phyloP scores from a whole-genome alignment of 2,888 invertebrate genomes.

The Agyllia agylla region DNA sequence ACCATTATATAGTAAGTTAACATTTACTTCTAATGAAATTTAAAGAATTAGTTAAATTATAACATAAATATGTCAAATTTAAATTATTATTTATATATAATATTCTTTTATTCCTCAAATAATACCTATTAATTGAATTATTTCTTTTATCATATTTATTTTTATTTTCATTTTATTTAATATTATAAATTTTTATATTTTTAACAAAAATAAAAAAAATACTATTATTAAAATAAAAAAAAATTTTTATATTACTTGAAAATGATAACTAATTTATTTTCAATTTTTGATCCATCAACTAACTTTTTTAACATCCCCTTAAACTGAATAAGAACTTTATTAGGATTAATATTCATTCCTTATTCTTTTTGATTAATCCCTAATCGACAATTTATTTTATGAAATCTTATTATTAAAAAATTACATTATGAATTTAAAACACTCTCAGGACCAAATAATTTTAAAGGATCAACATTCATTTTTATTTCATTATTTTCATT shows the following conservation, averaged over 20 bases:
- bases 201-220: slow-evolving; percentile 76
- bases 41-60: slow-evolving; percentile 91
- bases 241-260: no score
- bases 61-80: slow-evolving; percentile 89
- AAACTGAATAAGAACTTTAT: slow-evolving; percentile 92
- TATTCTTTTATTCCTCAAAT: background rate
- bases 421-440: slow-evolving; percentile 91
- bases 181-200: slow-evolving; percentile 89
- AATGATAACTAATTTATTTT: no score
- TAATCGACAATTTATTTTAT: slow-evolving; percentile 87
- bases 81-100: slow-evolving; percentile 87
- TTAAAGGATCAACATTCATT: slow-evolving; percentile 89
- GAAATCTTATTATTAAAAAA: slow-evolving; percentile 86
- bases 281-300: slow-evolving; percentile 93
- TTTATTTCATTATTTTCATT: slow-evolving; percentile 91
- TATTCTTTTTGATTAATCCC: slow-evolving; percentile 89
- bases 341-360: slow-evolving; percentile 89
- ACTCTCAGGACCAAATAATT: slow-evolving; percentile 86
- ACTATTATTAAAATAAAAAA: no score
- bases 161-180: slow-evolving; percentile 86
- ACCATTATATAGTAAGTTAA: slow-evolving; percentile 92
- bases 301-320: slow-evolving; percentile 87
- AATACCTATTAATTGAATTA: background rate
- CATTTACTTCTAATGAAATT: slow-evolving; percentile 87
- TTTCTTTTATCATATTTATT: slow-evolving; percentile 85